Percentiles rank a stretch among this genome's conserved stretches.
phyloP scores from a whole-genome alignment of 2,888 invertebrate genomes.

The Dusona sp. region DNA sequence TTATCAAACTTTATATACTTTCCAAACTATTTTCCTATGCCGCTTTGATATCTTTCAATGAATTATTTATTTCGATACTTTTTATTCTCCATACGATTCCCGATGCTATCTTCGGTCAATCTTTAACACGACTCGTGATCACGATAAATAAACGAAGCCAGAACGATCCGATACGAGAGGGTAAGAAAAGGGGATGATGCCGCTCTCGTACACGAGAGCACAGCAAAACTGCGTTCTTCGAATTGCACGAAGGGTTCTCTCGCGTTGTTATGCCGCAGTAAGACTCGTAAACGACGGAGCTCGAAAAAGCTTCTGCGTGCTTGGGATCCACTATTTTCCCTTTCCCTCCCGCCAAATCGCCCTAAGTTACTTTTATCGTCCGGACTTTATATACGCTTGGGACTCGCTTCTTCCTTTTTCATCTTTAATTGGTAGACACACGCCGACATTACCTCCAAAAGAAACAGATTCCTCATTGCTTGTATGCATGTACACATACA shows the following conservation, averaged over 20 bases:
- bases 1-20: background rate
- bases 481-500: background rate
- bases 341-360: slow-evolving; percentile 32
- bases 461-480: slow-evolving; percentile 66
- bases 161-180: slow-evolving; percentile 33
- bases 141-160: slow-evolving; percentile 31
- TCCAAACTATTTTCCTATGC: background rate
- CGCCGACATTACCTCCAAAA: slow-evolving; percentile 61
- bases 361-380: slow-evolving; percentile 54
- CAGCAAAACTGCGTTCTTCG: slow-evolving; percentile 61
- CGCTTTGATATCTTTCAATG: background rate
- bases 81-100: background rate
- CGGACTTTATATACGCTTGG: slow-evolving; percentile 20
- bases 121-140: slow-evolving; percentile 32
- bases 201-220: slow-evolving; percentile 31
- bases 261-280: slow-evolving; percentile 37
- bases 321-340: slow-evolving; percentile 52
- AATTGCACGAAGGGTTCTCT: slow-evolving; percentile 58
- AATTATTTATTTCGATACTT: background rate
- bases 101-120: slow-evolving; percentile 23
- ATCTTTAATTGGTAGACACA: slow-evolving; percentile 67
- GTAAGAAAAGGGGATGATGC: background rate
- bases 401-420: slow-evolving; percentile 52
- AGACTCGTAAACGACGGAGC: slow-evolving; percentile 49
- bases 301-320: slow-evolving; percentile 66